Evolutionary conservation across 2,888 invertebrate species (phyloP).

Genomic region (Urechis unicinctus): DNA sequence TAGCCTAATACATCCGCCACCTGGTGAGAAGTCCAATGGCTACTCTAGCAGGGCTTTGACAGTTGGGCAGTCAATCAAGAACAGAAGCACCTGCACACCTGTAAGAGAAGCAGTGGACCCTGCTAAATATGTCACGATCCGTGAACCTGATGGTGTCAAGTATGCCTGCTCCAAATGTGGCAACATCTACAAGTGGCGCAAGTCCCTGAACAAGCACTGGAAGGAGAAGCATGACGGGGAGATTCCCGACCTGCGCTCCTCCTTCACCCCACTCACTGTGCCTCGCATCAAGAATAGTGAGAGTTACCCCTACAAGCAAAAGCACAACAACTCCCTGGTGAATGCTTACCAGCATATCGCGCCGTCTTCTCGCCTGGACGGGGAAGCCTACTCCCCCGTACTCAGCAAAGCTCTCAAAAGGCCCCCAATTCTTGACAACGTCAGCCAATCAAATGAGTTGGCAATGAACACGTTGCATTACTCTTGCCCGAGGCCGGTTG

Average conservation of each 20-base stretch:
- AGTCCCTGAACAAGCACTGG: slow-evolving; percentile 51
- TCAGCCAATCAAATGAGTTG: too few species aligned
- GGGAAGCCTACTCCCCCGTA: neutral
- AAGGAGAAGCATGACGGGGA: slow-evolving; percentile 49
- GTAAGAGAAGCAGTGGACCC: slow-evolving; percentile 23
- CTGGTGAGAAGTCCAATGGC: too few species aligned
- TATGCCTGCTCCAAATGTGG: slow-evolving; percentile 50
- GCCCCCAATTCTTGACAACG: neutral
- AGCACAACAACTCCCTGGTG: neutral
- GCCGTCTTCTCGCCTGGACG: neutral
- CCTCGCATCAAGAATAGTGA: slow-evolving; percentile 6
- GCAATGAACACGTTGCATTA: too few species aligned
- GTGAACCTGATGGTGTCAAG: slow-evolving; percentile 42
- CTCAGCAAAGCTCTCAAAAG: neutral
- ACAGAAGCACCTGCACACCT: slow-evolving; percentile 21
- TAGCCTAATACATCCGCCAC: too few species aligned
- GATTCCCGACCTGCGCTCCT: slow-evolving; percentile 25
- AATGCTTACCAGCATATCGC: neutral
- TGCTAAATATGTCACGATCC: slow-evolving; percentile 41
- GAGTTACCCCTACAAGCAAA: neutral
- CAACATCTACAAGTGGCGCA: slow-evolving; percentile 50
- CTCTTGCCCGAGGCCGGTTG: neutral
- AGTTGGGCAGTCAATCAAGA: slow-evolving; percentile 32
- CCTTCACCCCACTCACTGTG: slow-evolving; percentile 11
- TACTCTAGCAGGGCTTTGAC: slow-evolving; percentile 18